Evolutionary conservation across 2,888 invertebrate species (phyloP), one percentile per base, ranked within the genome.

Genomic region (Drosophila vallismaia): DNA sequence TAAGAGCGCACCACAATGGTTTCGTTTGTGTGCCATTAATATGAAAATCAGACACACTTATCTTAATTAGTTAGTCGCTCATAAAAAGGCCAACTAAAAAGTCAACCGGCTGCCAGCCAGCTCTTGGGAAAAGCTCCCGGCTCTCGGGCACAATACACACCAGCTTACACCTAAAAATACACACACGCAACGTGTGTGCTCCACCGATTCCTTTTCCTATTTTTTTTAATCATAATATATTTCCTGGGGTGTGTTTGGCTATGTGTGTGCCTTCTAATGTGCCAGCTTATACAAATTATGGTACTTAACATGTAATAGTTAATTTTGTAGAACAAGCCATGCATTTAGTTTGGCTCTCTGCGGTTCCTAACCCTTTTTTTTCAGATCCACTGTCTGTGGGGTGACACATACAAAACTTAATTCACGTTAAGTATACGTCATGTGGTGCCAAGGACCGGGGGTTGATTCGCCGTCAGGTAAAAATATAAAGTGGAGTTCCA

Each of bases 31-130:
- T 72, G 76, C 89, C 79, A 88, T 85, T 85, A 79, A 85, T 88
- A 85, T 85, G 88, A 88, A 85, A 85, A 85, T 85, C 85, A 85
- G 89, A 79, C 88, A 86, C 86, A 85, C 85, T 85, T 85, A 85
- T 85, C 85, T 88, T 85, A 85, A 85, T 85, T 85, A 85, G 88
- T 71, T 77, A 88, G 74, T 88, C 86, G 46, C 64, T 56, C 66
- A 68, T 60, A 66, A 55, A 49, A 51, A 46, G 53, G 54, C 54
- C 57, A 68, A 52, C 68, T 71, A 24, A 59, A 51, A 53, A 56
- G 49, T 66, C 54, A 55, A 42, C 33, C 38, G 28, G 53, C 31
- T 6, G 28, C 28, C 28, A 28, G 28, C 28, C 10, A 12, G 26
- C 67, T 71, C 59, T 12, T 51, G 50, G 62, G 54, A 72, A 46